These are phyloP conservation scores for Drosophila watanabei DNA, from an alignment of 1,140 invertebrate species.

Conservation along the genomic window DNA sequence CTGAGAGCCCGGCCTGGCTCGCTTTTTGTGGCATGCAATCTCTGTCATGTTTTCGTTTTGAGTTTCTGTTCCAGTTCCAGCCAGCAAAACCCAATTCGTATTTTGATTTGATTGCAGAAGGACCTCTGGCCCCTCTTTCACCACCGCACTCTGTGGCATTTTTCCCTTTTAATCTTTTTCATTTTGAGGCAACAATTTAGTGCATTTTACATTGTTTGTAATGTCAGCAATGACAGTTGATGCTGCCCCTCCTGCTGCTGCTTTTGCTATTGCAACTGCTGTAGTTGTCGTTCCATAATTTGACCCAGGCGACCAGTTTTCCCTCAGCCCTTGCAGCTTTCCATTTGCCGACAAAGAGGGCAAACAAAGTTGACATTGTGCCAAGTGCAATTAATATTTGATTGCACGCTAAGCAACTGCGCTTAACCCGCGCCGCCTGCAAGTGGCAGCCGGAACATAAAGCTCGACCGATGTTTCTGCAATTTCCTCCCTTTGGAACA, in stretches of 20 bases:
- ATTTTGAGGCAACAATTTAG: constrained; percentile 64
- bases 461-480: constrained; percentile 4
- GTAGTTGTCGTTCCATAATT: constrained; percentile 52
- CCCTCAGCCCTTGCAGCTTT: constrained; percentile 1
- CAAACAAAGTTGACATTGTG: constrained; percentile 70
- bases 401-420: constrained; percentile 58
- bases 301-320: constrained; percentile 44
- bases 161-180: constrained; percentile 35
- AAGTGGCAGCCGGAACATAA: constrained; percentile 28
- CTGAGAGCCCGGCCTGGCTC: constrained; percentile 44
- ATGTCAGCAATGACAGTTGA: constrained; percentile 54
- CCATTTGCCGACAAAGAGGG: constrained; percentile 31
- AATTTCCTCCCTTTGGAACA: background rate
- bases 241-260: constrained; percentile 22
- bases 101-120: constrained; percentile 74
- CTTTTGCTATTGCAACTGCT: constrained; percentile 12
- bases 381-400: constrained; percentile 72
- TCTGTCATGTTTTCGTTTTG: constrained; percentile 61
- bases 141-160: background rate
- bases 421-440: constrained; percentile 31
- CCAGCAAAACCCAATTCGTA: constrained; percentile 61
- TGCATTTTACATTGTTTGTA: constrained; percentile 74
- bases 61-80: constrained; percentile 47
- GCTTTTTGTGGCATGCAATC: constrained; percentile 45
- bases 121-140: no score